These are phyloP conservation scores for Drosophila malerkotliana DNA, from an alignment of 1,140 invertebrate genomes.

Conservation along the genomic window DNA sequence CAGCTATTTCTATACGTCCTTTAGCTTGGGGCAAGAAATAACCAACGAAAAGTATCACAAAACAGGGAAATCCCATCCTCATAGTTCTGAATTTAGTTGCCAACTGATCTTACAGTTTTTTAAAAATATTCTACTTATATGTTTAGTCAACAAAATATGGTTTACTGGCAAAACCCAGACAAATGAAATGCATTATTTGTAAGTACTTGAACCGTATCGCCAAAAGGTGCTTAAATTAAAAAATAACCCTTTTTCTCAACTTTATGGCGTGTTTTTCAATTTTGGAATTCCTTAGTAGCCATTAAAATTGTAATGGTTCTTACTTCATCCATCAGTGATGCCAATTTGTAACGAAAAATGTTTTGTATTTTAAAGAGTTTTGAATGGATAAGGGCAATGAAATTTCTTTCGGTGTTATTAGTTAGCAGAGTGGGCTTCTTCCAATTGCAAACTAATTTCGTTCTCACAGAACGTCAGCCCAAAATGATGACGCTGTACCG, in stretches of 20 bases:
- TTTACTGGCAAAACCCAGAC: background rate
- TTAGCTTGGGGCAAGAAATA: background rate
- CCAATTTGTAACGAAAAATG: no score
- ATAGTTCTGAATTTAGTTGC: conserved; percentile 3
- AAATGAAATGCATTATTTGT: background rate
- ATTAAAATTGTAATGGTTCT: background rate
- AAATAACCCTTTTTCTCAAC: background rate
- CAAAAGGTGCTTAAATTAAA: background rate
- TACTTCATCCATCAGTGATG: no score
- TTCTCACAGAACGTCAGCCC: conserved; percentile 69
- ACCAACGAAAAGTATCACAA: background rate
- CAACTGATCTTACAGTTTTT: conserved; percentile 5
- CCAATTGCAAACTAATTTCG: conserved; percentile 52
- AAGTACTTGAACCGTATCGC: background rate
- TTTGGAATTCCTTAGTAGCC: background rate
- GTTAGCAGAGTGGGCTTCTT: background rate
- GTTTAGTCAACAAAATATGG: no score
- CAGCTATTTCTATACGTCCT: background rate
- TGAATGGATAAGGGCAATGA: background rate
- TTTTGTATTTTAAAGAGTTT: background rate
- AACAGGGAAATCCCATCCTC: conserved; percentile 2
- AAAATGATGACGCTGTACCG: conserved; percentile 53
- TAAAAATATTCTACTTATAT: background rate
- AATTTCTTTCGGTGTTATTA: conserved; percentile 10
- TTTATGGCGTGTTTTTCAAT: background rate